These are phyloP conservation scores for Chinchilla lanigera DNA, from an alignment of 2,113 vertebrate species.

Conservation along the genomic window DNA sequence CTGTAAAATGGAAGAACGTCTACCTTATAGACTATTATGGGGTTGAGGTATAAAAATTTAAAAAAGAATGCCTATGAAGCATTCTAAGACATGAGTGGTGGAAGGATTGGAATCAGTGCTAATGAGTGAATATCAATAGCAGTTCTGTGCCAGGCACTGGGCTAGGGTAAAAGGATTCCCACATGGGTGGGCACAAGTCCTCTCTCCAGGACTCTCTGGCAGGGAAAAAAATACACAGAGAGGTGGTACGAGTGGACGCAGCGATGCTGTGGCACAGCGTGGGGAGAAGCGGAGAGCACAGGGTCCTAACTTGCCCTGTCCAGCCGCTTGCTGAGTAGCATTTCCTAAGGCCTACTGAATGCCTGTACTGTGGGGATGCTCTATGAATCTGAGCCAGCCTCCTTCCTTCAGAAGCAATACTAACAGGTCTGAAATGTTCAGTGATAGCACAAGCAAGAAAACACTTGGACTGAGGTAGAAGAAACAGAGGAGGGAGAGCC, in stretches of 20 bases:
- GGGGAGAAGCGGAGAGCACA: not conserved
- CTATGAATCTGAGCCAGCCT: not conserved
- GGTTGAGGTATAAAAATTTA: not conserved
- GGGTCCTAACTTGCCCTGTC: not conserved
- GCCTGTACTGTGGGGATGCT: not conserved
- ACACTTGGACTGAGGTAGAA: not conserved
- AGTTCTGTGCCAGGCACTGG: not conserved
- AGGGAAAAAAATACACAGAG: not conserved
- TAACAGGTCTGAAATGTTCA: not conserved
- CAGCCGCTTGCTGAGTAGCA: not conserved
- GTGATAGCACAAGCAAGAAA: not conserved
- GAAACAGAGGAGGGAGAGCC: not conserved
- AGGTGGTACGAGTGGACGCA: not conserved
- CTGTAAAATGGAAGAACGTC: constrained; percentile 2
- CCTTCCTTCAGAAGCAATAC: not conserved
- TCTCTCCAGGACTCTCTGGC: not conserved
- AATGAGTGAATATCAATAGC: not conserved
- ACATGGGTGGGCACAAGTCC: not conserved
- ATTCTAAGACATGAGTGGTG: not conserved
- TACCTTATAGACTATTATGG: not conserved
- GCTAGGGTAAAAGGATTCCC: not conserved
- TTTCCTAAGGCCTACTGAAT: not conserved
- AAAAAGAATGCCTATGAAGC: not conserved
- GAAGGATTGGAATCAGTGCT: not conserved
- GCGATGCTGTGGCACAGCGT: not conserved